Conservation (phyloP, 2,113 vertebrate species). For the Sander lucioperca region DNA sequence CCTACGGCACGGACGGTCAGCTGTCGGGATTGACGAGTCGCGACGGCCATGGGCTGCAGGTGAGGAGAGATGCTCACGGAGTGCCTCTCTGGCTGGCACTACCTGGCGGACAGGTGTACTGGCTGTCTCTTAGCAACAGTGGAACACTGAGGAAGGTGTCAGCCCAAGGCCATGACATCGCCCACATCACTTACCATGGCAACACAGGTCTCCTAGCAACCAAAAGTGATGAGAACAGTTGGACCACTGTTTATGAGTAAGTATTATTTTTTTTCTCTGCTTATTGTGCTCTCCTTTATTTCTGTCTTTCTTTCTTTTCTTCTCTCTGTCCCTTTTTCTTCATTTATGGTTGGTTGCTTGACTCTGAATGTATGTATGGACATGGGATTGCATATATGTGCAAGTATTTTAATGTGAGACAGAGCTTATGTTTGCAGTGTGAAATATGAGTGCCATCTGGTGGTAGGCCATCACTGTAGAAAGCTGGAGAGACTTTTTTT, state of each 20-base stretch:
- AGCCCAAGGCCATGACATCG: slow-evolving; percentile 94
- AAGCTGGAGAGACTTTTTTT: not conserved
- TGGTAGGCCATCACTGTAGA: slow-evolving; percentile 42
- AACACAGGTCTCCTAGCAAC: slow-evolving; percentile 95
- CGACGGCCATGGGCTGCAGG: slow-evolving; percentile 89
- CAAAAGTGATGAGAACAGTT: slow-evolving; percentile 97
- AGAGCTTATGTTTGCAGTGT: slow-evolving; percentile 17
- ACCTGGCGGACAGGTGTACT: slow-evolving; percentile 94
- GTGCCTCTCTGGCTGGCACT: slow-evolving; percentile 95
- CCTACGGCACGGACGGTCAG: slow-evolving; percentile 89
- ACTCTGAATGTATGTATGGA: slow-evolving; percentile 13
- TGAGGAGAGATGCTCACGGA: slow-evolving; percentile 90
- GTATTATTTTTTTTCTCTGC: slow-evolving; percentile 64
- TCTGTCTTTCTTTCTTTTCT: slow-evolving; percentile 1
- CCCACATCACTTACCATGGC: slow-evolving; percentile 95
- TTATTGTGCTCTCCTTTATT: not conserved
- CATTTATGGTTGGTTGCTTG: not conserved
- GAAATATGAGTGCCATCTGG: slow-evolving; percentile 80
- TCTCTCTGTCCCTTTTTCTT: not conserved
- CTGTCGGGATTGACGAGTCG: slow-evolving; percentile 87
- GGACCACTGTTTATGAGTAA: slow-evolving; percentile 98
- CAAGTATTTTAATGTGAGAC: slow-evolving; percentile 16
- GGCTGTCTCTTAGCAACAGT: slow-evolving; percentile 95
- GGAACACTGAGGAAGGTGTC: slow-evolving; percentile 93
- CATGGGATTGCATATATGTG: slow-evolving; percentile 15